These are phyloP conservation scores for Pedicia rivosa DNA, from an alignment of 2,888 invertebrate genomes.

Conservation along the genomic window DNA sequence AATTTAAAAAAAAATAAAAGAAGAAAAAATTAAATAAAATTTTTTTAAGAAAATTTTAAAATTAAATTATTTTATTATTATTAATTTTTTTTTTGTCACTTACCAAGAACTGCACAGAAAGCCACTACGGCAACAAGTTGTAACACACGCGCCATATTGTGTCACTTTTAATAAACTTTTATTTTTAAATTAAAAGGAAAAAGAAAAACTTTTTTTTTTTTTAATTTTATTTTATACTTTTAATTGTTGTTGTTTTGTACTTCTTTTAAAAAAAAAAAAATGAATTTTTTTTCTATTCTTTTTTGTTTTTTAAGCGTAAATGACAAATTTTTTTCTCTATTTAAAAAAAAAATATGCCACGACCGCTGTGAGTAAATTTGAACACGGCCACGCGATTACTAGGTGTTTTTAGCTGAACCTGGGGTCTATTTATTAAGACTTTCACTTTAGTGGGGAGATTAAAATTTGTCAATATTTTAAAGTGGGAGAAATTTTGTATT, in stretches of 20 bases:
- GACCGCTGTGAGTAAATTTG: not conserved
- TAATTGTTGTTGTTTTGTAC: not conserved
- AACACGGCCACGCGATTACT: slow-evolving; percentile 33
- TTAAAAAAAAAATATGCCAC: slow-evolving; percentile 3
- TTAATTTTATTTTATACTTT: not conserved
- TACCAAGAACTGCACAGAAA: slow-evolving; percentile 25
- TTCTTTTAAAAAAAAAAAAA: not conserved
- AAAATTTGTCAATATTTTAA: not conserved
- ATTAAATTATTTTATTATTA: no score
- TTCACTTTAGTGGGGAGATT: slow-evolving; percentile 21
- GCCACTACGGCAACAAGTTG: slow-evolving; percentile 25
- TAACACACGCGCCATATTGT: slow-evolving; percentile 27
- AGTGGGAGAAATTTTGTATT: not conserved
- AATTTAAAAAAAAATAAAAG: no score
- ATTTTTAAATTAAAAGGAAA: not conserved
- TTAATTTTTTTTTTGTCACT: no score
- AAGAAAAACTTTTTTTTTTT: not conserved
- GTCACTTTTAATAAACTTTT: not conserved
- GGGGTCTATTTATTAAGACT: slow-evolving; percentile 34
- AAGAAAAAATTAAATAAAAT: no score
- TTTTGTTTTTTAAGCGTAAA: no score
- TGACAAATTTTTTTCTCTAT: no score
- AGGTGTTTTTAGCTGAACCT: slow-evolving; percentile 30
- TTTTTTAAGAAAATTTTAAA: no score
- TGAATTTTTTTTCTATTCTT: not conserved